phyloP scores from a whole-genome alignment of 2,888 invertebrate genomes.

The Drosophila fungiperda region DNA sequence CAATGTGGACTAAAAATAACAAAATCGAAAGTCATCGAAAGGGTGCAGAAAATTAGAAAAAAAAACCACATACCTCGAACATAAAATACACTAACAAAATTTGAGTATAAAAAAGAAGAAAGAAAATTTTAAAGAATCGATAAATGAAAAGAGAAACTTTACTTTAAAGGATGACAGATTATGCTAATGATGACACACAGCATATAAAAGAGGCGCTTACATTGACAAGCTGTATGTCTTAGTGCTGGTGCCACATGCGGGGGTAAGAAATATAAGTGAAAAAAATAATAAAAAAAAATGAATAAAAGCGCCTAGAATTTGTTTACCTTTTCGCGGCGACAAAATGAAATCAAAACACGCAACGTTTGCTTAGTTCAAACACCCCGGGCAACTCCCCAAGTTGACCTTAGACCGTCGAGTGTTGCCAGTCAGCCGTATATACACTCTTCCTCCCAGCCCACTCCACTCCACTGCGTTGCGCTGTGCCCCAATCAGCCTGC shows the following conservation, averaged over 20 bases:
- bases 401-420: conserved; percentile 64
- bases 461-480: neutral
- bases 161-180: conserved; percentile 3
- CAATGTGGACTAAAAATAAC: conserved; percentile 50
- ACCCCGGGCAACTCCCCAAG: conserved; percentile 57
- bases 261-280: neutral
- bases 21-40: conserved; percentile 30
- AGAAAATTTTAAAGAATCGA: neutral
- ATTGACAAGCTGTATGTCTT: conserved; percentile 22
- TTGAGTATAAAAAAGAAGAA: neutral
- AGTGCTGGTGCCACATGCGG: conserved; percentile 37
- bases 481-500: neutral
- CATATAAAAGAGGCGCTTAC: no score
- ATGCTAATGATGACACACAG: conserved; percentile 17
- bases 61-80: conserved; percentile 6
- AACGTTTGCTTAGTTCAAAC: conserved; percentile 55
- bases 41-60: conserved; percentile 13
- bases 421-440: conserved; percentile 26
- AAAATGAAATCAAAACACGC: conserved; percentile 74
- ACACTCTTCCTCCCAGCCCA: neutral
- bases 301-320: conserved; percentile 39
- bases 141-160: neutral
- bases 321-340: conserved; percentile 73
- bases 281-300: neutral
- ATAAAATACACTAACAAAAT: conserved; percentile 20